A percentile compares a stretch with the other conserved stretches of the same genome.
phyloP scores from a whole-genome alignment of 2,113 vertebrate genomes.

The Takifugu flavidus region DNA sequence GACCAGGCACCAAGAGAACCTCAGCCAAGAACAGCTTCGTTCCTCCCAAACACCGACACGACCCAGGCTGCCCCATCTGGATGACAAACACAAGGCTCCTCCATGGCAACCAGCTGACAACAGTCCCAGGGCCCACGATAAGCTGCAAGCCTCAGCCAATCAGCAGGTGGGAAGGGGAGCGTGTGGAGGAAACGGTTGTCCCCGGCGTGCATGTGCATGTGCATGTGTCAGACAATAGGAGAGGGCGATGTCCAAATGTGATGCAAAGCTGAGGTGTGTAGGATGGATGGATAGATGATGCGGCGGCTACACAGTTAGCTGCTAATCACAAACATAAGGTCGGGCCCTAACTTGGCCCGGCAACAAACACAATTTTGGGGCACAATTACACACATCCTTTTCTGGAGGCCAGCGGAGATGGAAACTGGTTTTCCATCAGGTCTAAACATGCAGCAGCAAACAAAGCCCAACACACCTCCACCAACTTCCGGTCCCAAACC shows the following conservation, averaged over 20 bases:
- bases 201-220: too few species aligned
- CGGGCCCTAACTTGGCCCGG: background rate
- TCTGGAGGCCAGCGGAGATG: background rate
- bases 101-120: conserved; percentile 35
- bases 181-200: rapidly evolving
- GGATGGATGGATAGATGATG: background rate
- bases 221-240: too few species aligned
- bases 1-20: conserved; percentile 11
- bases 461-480: conserved; percentile 22
- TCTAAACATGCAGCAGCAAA: conserved; percentile 29
- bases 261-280: background rate
- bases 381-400: background rate
- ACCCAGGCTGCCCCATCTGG: conserved; percentile 16
- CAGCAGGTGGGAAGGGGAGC: background rate
- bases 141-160: conserved; percentile 26
- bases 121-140: conserved; percentile 15
- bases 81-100: conserved; percentile 29
- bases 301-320: too few species aligned
- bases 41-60: conserved; percentile 15
- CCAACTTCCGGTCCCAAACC: conserved; percentile 9
- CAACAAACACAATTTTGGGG: too few species aligned
- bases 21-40: conserved; percentile 22
- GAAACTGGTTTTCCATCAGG: background rate
- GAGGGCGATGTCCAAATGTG: too few species aligned
- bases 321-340: too few species aligned